Percentiles rank a stretch among this genome's conserved stretches.
phyloP scores from a whole-genome alignment of 2,797 vertebrate genomes.

The Hoplostethus mediterraneus region DNA sequence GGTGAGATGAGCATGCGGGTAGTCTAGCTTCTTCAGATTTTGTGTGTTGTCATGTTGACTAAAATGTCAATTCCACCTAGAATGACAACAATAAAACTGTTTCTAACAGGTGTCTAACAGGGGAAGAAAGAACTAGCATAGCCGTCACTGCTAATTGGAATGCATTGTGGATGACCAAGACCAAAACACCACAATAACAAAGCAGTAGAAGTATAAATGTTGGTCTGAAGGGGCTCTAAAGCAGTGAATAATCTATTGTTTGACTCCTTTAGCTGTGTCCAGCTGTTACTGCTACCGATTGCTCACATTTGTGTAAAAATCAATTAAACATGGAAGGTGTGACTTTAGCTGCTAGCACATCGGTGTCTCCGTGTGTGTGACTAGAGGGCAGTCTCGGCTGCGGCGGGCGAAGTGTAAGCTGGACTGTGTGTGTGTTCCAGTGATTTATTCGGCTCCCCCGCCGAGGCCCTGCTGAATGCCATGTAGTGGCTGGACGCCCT shows the following conservation, averaged over 20 bases:
- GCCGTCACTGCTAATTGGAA: constrained; percentile 8
- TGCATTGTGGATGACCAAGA: not conserved
- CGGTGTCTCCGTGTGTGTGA: constrained; percentile 48
- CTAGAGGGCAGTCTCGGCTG: constrained; percentile 67
- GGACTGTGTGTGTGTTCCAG: constrained; percentile 79
- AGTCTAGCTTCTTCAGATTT: too few species aligned
- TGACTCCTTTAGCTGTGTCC: too few species aligned
- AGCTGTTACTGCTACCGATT: too few species aligned
- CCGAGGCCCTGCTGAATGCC: constrained; percentile 62
- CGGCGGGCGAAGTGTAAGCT: constrained; percentile 59
- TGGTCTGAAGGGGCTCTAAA: too few species aligned
- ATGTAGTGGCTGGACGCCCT: constrained; percentile 81
- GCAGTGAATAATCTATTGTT: too few species aligned
- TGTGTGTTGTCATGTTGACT: too few species aligned
- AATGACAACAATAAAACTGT: not conserved
- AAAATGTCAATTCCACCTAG: not conserved
- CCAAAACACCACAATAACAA: too few species aligned
- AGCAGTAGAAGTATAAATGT: too few species aligned
- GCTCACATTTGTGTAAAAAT: not conserved
- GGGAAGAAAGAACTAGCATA: not conserved
- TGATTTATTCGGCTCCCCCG: constrained; percentile 81
- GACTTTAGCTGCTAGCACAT: constrained; percentile 23
- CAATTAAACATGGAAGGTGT: constrained; percentile 1
- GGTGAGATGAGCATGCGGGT: too few species aligned
- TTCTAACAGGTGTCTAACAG: not conserved